Conservation (phyloP, 1,140 invertebrate genomes). For the Zaprionus vittiger region DNA sequence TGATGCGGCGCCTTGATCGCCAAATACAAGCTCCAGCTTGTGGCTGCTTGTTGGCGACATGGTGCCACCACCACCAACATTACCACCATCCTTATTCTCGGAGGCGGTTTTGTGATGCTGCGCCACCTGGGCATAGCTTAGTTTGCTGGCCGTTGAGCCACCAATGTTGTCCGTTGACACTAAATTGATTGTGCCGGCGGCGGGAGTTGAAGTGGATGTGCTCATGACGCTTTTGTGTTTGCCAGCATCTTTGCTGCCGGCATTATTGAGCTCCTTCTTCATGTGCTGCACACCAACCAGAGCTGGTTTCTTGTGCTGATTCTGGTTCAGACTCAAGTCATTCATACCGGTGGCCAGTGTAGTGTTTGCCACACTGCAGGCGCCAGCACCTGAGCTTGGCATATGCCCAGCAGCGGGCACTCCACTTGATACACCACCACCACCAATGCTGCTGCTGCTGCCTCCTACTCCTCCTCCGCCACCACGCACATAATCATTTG, state of each 20-base stretch:
- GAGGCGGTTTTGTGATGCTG: slow-evolving; percentile 87
- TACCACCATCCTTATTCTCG: slow-evolving; percentile 54
- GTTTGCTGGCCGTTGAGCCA: slow-evolving; percentile 86
- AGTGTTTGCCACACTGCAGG: slow-evolving; percentile 61
- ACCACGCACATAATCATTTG: slow-evolving; percentile 84
- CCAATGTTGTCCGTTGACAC: slow-evolving; percentile 82
- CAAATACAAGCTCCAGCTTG: slow-evolving; percentile 63
- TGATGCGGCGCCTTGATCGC: slow-evolving; percentile 30
- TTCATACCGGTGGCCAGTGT: slow-evolving; percentile 63
- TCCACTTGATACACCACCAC: slow-evolving; percentile 25
- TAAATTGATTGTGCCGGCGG: slow-evolving; percentile 64
- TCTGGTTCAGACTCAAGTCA: slow-evolving; percentile 69
- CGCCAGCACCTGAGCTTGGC: slow-evolving; percentile 64
- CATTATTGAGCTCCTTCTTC: slow-evolving; percentile 69
- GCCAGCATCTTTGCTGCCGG: slow-evolving; percentile 60
- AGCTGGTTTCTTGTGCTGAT: slow-evolving; percentile 77
- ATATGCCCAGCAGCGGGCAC: slow-evolving; percentile 30
- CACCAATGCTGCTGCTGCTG: no score
- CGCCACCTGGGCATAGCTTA: slow-evolving; percentile 94
- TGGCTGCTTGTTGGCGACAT: slow-evolving; percentile 59
- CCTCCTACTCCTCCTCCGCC: slow-evolving; percentile 79
- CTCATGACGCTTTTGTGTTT: slow-evolving; percentile 74
- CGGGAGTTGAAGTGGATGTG: slow-evolving; percentile 49
- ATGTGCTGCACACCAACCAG: slow-evolving; percentile 64
- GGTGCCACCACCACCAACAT: slow-evolving; percentile 23